Evolutionary conservation across 2,113 vertebrate species (phyloP).

Genomic region (Anoplopoma fimbria): DNA sequence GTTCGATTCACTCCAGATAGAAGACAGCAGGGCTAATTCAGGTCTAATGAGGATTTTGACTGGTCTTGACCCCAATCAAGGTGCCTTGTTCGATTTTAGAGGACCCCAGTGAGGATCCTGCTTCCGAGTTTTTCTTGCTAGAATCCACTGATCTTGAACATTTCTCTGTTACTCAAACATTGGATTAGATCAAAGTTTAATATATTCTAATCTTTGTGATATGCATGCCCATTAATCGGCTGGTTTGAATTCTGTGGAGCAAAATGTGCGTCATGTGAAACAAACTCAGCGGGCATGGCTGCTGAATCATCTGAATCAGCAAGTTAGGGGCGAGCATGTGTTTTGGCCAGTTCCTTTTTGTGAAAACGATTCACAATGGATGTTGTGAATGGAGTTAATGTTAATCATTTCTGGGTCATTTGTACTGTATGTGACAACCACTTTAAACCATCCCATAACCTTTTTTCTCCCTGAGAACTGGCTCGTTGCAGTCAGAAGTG

Average conservation of each 20-base stretch:
- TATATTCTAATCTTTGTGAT: conserved; percentile 25
- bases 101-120: conserved; percentile 1
- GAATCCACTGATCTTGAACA: conserved; percentile 38
- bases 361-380: conserved; percentile 1
- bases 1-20: conserved; percentile 10
- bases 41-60: conserved; percentile 55
- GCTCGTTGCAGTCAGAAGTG: neutral
- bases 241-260: conserved; percentile 24
- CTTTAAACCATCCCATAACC: no score
- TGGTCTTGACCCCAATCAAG: conserved; percentile 60
- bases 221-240: conserved; percentile 5
- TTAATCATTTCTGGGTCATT: no score
- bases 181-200: conserved; percentile 44
- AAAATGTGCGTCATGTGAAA: conserved; percentile 3
- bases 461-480: no score
- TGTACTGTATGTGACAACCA: no score
- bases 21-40: conserved; percentile 42
- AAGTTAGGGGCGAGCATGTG: neutral
- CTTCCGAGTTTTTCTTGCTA: conserved; percentile 6
- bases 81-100: conserved; percentile 43
- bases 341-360: neutral
- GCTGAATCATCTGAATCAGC: conserved; percentile 26
- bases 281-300: neutral
- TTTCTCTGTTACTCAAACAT: conserved; percentile 22
- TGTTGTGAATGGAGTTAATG: neutral